Conservation (phyloP, 2,888 invertebrate genomes). For the Chrysina gloriosa region DNA sequence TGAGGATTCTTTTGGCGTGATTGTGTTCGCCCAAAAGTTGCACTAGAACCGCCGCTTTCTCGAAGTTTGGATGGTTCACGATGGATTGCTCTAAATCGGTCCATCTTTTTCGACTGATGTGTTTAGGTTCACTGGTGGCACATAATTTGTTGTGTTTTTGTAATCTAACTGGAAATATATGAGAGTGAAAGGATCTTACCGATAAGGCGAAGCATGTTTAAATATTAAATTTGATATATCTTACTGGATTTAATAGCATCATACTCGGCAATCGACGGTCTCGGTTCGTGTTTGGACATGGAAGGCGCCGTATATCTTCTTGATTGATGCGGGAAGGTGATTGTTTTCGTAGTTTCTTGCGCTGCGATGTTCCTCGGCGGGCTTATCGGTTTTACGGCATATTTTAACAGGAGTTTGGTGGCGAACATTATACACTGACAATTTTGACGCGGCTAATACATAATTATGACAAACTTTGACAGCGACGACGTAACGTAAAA, state of each 20-base stretch:
- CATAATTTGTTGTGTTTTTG: neutral
- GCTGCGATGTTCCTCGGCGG: constrained; percentile 8
- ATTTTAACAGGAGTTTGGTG: constrained; percentile 16
- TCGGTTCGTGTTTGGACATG: neutral
- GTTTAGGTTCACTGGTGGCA: constrained; percentile 2
- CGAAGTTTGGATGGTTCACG: constrained; percentile 20
- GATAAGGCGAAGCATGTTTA: neutral
- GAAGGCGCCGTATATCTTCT: neutral
- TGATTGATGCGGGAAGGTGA: neutral
- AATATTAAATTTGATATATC: neutral
- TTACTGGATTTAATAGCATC: neutral
- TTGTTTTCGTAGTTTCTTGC: neutral
- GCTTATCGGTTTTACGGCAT: constrained; percentile 27
- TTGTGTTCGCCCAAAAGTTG: constrained; percentile 1
- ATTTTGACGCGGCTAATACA: constrained; percentile 20
- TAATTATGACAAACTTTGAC: neutral
- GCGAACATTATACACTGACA: constrained; percentile 34
- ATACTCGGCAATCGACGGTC: neutral
- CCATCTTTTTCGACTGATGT: neutral
- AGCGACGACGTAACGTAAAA: neutral
- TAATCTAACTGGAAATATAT: neutral
- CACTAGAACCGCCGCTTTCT: constrained; percentile 7
- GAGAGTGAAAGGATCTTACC: neutral
- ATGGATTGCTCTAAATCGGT: constrained; percentile 10
- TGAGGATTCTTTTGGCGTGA: neutral